Evolutionary conservation across 2,113 vertebrate genomes (phyloP), one percentile per base, ranked within the genome.

Genomic region (Pao palembangensis): DNA sequence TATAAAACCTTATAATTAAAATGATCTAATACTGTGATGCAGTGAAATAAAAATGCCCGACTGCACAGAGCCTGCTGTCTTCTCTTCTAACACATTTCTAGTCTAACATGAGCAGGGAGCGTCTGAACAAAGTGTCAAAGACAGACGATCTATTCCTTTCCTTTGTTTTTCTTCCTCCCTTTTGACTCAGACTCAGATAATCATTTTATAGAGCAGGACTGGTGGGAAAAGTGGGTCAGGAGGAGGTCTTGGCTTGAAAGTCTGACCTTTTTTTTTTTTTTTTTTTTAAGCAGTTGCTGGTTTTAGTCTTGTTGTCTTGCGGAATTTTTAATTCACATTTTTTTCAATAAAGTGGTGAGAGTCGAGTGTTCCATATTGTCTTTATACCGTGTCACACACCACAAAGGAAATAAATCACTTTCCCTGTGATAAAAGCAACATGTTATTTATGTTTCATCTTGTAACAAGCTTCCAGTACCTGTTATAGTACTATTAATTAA

Each of bases 191-290:
- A 51, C 58, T 70, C n/a, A n/a, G 69, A 71, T 75, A 64, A 64
- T 51, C 55, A 16, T 76, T 64, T 71, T 71, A 72, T 74, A 58
- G 64, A 66, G 59, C 52, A 21, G 49, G 56, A 48, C 69, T 64
- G 70, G 23, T 44, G 54, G 50, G 56, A 64, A 79, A 82, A 80
- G 64, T 87, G 79, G 76, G 82, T 78, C 85, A 85, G 42, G 59
- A 78, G 69, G 74, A 83, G 79, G 74, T 74, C 25, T 28, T 73
- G 76, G 34, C 20, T 61, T 41, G 50, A 73, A 63, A 62, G 55
- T 60, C 46, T 23, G 20, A 20, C 14, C 8, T 2, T 50, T 50
- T 8, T 51, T 28, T 31, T 5, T 16, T 2, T 3, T 2, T 50
- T 50, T 8, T 51, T 28, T 31, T 5, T 16, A 17, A 6, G 3